Evolutionary conservation across 2,797 vertebrate genomes (phyloP), one percentile per base, ranked within the genome.

Genomic region (Sebastes itinus): DNA sequence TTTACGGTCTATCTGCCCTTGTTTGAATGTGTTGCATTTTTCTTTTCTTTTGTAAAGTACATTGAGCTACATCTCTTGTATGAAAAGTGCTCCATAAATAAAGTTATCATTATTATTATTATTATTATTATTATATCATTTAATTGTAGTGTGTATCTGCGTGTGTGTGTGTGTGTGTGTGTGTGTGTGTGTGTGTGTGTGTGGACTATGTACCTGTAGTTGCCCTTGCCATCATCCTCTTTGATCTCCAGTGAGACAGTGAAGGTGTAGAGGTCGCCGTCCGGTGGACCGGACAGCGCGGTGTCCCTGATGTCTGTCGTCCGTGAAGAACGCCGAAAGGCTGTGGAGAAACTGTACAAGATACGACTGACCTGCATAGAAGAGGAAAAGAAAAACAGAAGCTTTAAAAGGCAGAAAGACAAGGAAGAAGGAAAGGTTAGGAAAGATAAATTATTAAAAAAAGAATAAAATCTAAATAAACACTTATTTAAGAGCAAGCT

Each of bases 191-290:
- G 8, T 32, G 32, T 35, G 11, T 0, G 35, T 13, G 12, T 35
- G 35, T 38, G 70, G 3, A 22, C 58, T 4, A 52, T 52, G 8
- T 79, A 99, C 98, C 97, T 98, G 91, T 97, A 99, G 94, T 98
- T 99, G 87, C 98, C 97, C 94, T 99, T 99, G 80, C 98, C 97
- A 80, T 99, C 99, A 56, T 99, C 99, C 95, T 99, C 99, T 90
- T 96, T 98, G 85, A 99, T 95, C 93, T 99, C 99, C 77, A 99
- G 89, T 2, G 97, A 97, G 80, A 98, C 97, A 20, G 92, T 96
- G 91, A 99, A 99, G 80, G 96, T 97, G 90, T 97, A 99, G 11
- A 97, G 94, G 77, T 99, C 98, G 16, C 96, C 94, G 7, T 99
- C 97, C 0, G 97, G 94, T 1, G 96, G 96, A 64, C 96, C 92